phyloP scores from a whole-genome alignment of 2,888 invertebrate genomes.

The Drosophila borborema region DNA sequence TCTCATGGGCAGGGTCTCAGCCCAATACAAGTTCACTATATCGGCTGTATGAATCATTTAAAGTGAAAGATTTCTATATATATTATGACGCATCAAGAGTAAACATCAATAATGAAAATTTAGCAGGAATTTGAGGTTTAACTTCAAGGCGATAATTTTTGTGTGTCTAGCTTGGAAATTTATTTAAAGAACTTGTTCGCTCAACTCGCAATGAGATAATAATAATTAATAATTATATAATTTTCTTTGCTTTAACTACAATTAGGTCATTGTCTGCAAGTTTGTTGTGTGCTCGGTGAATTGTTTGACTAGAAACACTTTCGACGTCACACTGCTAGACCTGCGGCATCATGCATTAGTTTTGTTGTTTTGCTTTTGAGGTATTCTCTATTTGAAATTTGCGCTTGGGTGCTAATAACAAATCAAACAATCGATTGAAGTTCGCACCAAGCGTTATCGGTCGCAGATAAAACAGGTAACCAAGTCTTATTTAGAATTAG shows the following conservation, averaged over 20 bases:
- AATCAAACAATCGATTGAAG: constrained; percentile 47
- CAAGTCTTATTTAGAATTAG: constrained; percentile 42
- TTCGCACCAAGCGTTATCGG: constrained; percentile 41
- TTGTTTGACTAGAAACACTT: not conserved
- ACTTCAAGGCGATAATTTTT: not conserved
- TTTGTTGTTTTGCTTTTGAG: not conserved
- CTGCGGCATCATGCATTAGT: not conserved
- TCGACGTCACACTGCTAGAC: constrained; percentile 5
- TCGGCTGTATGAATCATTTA: not conserved
- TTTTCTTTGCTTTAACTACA: not conserved
- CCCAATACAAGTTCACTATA: not conserved
- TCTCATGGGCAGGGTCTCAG: not conserved
- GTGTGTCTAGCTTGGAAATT: not conserved
- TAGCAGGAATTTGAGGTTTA: constrained; percentile 1
- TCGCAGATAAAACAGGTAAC: constrained; percentile 25
- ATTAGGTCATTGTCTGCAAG: not conserved
- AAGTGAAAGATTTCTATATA: not conserved
- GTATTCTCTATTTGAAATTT: constrained; percentile 17
- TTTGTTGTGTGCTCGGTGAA: not conserved
- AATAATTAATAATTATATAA: not conserved
- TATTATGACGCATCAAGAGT: not conserved
- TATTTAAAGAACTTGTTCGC: not conserved
- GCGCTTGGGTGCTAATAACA: constrained; percentile 48
- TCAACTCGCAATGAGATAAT: not conserved
- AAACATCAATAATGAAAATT: constrained; percentile 7